Base-by-base conservation (phyloP, 2,797 vertebrate species). In the Parauchenoglanis punctatus region DNA sequence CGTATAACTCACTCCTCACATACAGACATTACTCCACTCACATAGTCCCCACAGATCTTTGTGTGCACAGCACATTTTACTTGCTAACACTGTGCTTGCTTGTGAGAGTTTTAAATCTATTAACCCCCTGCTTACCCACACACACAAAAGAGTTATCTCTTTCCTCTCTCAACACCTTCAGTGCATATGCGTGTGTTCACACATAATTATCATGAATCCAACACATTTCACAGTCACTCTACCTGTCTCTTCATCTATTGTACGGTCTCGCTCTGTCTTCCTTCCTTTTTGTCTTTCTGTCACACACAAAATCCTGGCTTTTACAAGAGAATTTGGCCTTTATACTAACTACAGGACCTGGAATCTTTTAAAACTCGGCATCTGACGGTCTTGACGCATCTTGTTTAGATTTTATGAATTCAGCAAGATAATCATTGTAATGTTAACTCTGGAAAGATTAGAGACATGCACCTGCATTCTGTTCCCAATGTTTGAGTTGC, bases 371-470 rank as follows among this genome's bases (percentile, higher is more conserved):
- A 56, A 72, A 59, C 52, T 81, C 12, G 1, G 0, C 58, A 46
- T 40, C 49, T 77, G 56, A 65, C 28, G 54, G 4, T 56, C 49
- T 59, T 46, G 49, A 28, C 23, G 82, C 25, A 28, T 88, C 73
- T 77, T 28, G 23, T 77, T 76, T 56, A 72, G 68, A 59, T 54
- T 18, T 61, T 67, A 83, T 35, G 54, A 76, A 58, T 58, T 78
- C 49, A 91, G 88, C 90, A 91, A 91, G 91, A 91, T 95, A 94
- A 94, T 94, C 91, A 92, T 89, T 90, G 91, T 91, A 88, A 90
- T 92, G 93, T 92, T 92, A 93, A 92, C 91, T 90, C 91, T 91
- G 91, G 49, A 58, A 61, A 49, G 86, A 75, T 76, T 81, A 11
- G 59, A 72, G 78, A 85, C 44, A 58, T 61, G 81, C 63, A 81